Evolutionary conservation across 1,140 invertebrate genomes (phyloP), one percentile per base, ranked within the genome.

Genomic region (Diploscapter pachys): DNA sequence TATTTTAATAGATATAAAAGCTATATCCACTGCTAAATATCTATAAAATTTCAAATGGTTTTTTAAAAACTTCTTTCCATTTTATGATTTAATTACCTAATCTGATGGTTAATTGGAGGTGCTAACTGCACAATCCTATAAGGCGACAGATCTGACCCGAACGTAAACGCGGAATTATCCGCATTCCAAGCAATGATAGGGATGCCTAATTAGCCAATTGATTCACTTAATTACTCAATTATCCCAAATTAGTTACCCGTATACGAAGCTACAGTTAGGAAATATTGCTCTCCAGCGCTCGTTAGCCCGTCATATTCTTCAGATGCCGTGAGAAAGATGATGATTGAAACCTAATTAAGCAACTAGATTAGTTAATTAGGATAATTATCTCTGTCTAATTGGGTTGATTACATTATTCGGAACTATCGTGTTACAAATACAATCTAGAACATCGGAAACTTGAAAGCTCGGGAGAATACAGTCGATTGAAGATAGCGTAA

Each of bases 131-230:
- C 59, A 8, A 84, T 82, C 52, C 68, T 31, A 56, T 72, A 79
- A 4, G 56, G 61, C 48, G 9, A 54, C 31, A 75, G 48, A 68
- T 65, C 72, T 63, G 77, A 50, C 68, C 64, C 67, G 62, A 78
- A 72, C 11, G 72, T 78, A 55, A 78, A 83, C 4, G 80, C 82
- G 56, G 83, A 68, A 65, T 84, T 84, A 62, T 84, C 82, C 5
- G 82, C 81, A 73, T 84, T 84, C 83, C 83, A 84, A 8, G 82
- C 78, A 56, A 84, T 80, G n/a, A 84, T 85, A 5, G 82, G 82
- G 67, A 85, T 84, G 53, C 83, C 31, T 31, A 31, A 31, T 31
- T 31, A 31, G 31, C 1, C 31, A 31, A 31, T 31, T 31, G 31
- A 31, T 31, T 31, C 31, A 31, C 31, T 31, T 31, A 31, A 31